These are phyloP conservation scores for Plectropomus leopardus DNA, from an alignment of 2,113 vertebrate species.

Conservation along the genomic window DNA sequence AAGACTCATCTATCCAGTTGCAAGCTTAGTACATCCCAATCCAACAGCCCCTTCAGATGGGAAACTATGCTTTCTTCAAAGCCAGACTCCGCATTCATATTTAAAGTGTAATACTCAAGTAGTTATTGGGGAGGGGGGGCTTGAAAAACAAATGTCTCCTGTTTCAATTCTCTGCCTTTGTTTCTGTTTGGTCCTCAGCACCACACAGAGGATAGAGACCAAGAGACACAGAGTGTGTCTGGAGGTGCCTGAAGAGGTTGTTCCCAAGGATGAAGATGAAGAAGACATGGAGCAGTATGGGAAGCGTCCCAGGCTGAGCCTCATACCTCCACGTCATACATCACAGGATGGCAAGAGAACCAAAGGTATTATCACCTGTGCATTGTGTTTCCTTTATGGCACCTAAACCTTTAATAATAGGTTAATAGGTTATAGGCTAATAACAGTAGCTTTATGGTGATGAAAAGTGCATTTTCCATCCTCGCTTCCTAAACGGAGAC, in stretches of 20 bases:
- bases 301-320: constrained; percentile 79
- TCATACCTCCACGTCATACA: constrained; percentile 57
- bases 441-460: background rate
- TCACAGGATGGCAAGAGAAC: constrained; percentile 71
- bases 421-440: no score
- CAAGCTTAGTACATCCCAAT: no score
- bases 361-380: constrained; percentile 59
- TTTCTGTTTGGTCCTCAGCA: constrained; percentile 77
- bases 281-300: constrained; percentile 73
- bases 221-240: constrained; percentile 96
- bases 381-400: background rate
- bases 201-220: constrained; percentile 95
- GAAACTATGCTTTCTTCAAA: no score
- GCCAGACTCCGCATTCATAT: no score
- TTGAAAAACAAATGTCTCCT: background rate
- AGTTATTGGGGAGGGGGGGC: no score
- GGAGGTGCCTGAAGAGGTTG: constrained; percentile 93
- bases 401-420: no score
- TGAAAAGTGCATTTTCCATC: background rate
- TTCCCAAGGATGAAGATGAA: constrained; percentile 89
- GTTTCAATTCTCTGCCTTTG: background rate
- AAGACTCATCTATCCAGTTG: no score
- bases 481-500: background rate
- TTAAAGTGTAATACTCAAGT: no score
- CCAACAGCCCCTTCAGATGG: no score